These are phyloP conservation scores for Cantharis rufa DNA, from an alignment of 2,888 invertebrate species.

Conservation along the genomic window DNA sequence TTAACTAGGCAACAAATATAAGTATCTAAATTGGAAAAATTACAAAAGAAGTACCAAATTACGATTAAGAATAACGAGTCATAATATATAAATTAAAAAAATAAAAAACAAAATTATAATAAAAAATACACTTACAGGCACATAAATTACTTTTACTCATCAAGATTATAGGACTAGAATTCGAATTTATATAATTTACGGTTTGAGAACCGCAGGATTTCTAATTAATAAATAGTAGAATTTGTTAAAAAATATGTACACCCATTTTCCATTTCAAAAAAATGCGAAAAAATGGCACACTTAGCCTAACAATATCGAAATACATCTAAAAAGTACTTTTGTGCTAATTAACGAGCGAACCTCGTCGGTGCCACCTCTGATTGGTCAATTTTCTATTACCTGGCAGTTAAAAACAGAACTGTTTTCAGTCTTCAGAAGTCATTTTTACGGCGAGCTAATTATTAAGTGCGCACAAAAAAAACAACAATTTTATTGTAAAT, in stretches of 20 bases:
- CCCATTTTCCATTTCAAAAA: neutral
- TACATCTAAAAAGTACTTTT: neutral
- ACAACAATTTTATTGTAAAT: neutral
- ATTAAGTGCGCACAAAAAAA: neutral
- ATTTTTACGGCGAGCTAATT: neutral
- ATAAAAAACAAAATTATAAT: neutral
- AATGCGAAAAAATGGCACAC: neutral
- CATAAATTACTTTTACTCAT: neutral
- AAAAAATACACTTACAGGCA: neutral
- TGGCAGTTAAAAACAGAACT: neutral
- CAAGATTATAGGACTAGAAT: neutral
- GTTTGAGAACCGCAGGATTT: neutral
- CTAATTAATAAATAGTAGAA: neutral
- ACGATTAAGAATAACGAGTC: neutral
- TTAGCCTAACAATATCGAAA: neutral
- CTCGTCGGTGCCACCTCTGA: neutral
- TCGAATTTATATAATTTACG: neutral
- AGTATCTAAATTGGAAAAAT: neutral
- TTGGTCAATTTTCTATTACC: neutral
- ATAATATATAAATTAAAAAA: neutral
- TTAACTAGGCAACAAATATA: conserved; percentile 1
- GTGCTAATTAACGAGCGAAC: neutral
- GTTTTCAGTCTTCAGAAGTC: neutral
- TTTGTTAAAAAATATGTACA: neutral
- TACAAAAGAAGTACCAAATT: neutral